Evolutionary conservation across 2,888 invertebrate genomes (phyloP).

Genomic region (Parnassius apollo): DNA sequence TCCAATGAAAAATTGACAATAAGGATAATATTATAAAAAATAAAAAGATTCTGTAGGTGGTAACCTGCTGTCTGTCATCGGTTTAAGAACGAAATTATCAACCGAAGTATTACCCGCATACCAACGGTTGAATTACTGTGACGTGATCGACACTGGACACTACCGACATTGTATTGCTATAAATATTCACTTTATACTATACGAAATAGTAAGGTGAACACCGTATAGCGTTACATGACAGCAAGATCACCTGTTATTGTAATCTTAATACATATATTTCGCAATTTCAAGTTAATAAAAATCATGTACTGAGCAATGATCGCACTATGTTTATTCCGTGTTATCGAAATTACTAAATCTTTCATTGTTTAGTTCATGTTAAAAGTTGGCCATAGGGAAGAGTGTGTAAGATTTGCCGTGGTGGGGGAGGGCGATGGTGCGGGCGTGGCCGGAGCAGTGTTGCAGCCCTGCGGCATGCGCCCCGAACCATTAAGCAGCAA

Average conservation of each 20-base stretch:
- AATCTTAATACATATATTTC: slow-evolving; percentile 7
- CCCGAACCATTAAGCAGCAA: slow-evolving; percentile 29
- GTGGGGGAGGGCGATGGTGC: slow-evolving; percentile 45
- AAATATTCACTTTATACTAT: slow-evolving; percentile 51
- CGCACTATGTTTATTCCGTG: too few relatives aligned
- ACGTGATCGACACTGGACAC: slow-evolving; percentile 27
- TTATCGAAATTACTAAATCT: background rate
- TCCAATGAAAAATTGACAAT: slow-evolving; percentile 66
- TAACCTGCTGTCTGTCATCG: slow-evolving; percentile 24
- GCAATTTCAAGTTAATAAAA: slow-evolving; percentile 23
- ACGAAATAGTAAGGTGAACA: slow-evolving; percentile 53
- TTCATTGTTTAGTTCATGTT: slow-evolving; percentile 42
- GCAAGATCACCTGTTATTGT: slow-evolving; percentile 9
- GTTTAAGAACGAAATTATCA: slow-evolving; percentile 38
- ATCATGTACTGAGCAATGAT: background rate
- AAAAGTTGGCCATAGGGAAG: slow-evolving; percentile 44
- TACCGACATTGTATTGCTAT: slow-evolving; percentile 22
- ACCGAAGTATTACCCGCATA: slow-evolving; percentile 64
- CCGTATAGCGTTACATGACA: slow-evolving; percentile 26
- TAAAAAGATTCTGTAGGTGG: slow-evolving; percentile 18
- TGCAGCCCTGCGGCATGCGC: slow-evolving; percentile 29
- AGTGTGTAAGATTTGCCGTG: slow-evolving; percentile 34
- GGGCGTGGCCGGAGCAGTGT: slow-evolving; percentile 29
- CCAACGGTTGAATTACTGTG: slow-evolving; percentile 44
- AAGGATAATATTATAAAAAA: slow-evolving; percentile 25